These are phyloP conservation scores for Rhopilema esculentum DNA, from an alignment of 30 jellyfish, hydroid and myxozoan species.

Conservation along the genomic window DNA sequence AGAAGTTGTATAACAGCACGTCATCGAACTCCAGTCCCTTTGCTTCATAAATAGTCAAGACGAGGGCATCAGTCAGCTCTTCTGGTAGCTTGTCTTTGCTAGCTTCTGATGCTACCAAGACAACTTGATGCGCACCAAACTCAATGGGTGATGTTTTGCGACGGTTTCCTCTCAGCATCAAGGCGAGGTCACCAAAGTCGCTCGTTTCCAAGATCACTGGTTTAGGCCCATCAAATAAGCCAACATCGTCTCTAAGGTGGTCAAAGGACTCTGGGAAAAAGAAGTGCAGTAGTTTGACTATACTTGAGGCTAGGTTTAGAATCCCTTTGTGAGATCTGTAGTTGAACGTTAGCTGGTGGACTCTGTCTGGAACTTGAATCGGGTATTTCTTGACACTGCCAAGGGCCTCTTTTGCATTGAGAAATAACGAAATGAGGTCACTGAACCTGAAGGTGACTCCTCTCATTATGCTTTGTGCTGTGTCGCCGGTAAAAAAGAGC, in stretches of 20 bases:
- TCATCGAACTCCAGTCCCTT: slow-evolving; percentile 95
- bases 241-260: slow-evolving; percentile 71
- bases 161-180: slow-evolving; percentile 79
- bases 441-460: slow-evolving; percentile 91
- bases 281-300: slow-evolving; percentile 62
- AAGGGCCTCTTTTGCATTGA: slow-evolving; percentile 56
- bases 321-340: slow-evolving; percentile 92
- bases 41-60: slow-evolving; percentile 84
- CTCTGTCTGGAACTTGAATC: slow-evolving; percentile 63
- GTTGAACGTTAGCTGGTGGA: slow-evolving; percentile 81
- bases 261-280: slow-evolving; percentile 88
- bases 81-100: slow-evolving; percentile 84
- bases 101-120: slow-evolving; percentile 78
- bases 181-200: slow-evolving; percentile 76
- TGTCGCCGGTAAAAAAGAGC: slow-evolving; percentile 91
- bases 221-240: slow-evolving; percentile 92
- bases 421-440: slow-evolving; percentile 76
- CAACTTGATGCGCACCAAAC: slow-evolving; percentile 97
- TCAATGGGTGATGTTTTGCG: slow-evolving; percentile 88
- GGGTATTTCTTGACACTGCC: slow-evolving; percentile 13
- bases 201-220: slow-evolving; percentile 84
- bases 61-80: slow-evolving; percentile 77
- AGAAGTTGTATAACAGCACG: slow-evolving; percentile 88
- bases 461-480: slow-evolving; percentile 92
- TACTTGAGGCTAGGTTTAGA: slow-evolving; percentile 72